phyloP scores from a whole-genome alignment of 2,113 vertebrate species.

The Centrocercus urophasianus region DNA sequence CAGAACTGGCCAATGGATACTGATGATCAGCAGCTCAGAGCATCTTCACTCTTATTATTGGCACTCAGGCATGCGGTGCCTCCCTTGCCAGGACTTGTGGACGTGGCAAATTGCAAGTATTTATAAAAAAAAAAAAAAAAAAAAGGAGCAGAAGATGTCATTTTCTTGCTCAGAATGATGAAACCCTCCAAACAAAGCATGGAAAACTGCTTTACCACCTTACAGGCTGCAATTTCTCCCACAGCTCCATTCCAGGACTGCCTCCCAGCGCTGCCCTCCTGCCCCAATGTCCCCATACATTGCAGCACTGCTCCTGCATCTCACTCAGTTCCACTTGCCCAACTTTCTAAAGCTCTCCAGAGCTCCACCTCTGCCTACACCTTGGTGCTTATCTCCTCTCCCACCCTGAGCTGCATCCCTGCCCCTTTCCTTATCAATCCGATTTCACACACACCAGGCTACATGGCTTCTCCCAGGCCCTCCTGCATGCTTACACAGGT shows the following conservation, averaged over 20 bases:
- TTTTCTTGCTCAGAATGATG: neutral
- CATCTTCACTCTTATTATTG: fast-evolving
- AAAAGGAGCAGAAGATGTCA: neutral
- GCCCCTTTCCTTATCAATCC: conserved; percentile 63
- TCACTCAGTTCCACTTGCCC: conserved; percentile 48
- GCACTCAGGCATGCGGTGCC: fast-evolving
- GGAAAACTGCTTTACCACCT: neutral
- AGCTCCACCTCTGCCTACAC: conserved; percentile 66
- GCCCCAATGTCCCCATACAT: neutral
- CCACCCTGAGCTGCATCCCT: conserved; percentile 60
- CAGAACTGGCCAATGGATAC: neutral
- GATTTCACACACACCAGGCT: conserved; percentile 37
- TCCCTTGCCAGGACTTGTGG: neutral
- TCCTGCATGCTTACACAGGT: conserved; percentile 59
- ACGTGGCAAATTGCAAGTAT: neutral
- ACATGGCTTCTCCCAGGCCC: conserved; percentile 39
- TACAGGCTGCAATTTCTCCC: neutral
- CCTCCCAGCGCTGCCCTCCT: neutral
- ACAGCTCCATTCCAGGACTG: neutral
- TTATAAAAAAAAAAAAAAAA: neutral
- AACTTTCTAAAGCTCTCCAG: conserved; percentile 53
- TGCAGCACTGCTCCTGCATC: conserved; percentile 5
- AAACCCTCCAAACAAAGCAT: neutral
- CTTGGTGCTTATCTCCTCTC: conserved; percentile 54
- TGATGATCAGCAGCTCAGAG: neutral